Percentiles rank a stretch among this genome's conserved stretches.
These are phyloP conservation scores for Zygaena filipendulae DNA, from an alignment of 2,888 invertebrate species.

Conservation along the genomic window DNA sequence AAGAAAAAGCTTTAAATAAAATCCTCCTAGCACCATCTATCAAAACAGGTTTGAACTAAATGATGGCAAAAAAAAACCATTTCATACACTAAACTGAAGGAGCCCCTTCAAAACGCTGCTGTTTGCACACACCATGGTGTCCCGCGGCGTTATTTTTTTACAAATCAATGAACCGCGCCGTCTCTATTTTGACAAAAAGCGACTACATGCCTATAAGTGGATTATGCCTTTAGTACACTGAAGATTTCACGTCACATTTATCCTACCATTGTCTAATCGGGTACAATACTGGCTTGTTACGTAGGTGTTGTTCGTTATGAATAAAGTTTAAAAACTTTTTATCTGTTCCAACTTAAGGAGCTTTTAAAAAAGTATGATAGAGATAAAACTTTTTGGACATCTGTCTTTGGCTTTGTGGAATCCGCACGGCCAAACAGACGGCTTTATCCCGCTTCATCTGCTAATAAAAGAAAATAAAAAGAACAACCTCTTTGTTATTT, in stretches of 20 bases:
- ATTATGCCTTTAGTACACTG: conserved; percentile 43
- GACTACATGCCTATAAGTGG: conserved; percentile 63
- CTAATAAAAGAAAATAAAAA: conserved; percentile 27
- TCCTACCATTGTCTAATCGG: conserved; percentile 40
- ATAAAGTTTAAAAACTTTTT: conserved; percentile 46
- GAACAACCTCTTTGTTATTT: conserved; percentile 33
- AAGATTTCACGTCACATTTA: conserved; percentile 63
- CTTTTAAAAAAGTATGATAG: conserved; percentile 34
- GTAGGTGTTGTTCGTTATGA: conserved; percentile 57
- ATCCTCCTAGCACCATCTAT: too few species aligned
- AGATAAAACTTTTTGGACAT: conserved; percentile 43
- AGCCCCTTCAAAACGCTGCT: conserved; percentile 23
- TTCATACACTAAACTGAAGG: too few species aligned
- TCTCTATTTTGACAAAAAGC: conserved; percentile 52
- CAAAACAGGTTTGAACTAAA: too few species aligned
- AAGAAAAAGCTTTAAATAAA: too few species aligned
- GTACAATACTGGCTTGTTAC: conserved; percentile 44
- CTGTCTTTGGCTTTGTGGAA: conserved; percentile 46
- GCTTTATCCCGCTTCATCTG: conserved; percentile 27
- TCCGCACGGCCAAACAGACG: conserved; percentile 21
- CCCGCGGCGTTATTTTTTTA: conserved; percentile 58
- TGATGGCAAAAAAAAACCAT: too few species aligned
- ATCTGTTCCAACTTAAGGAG: conserved; percentile 26
- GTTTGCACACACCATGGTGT: conserved; percentile 51
- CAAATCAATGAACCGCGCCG: conserved; percentile 52